phyloP scores from a whole-genome alignment of 1,140 invertebrate genomes.

The Pristionchus pacificus region DNA sequence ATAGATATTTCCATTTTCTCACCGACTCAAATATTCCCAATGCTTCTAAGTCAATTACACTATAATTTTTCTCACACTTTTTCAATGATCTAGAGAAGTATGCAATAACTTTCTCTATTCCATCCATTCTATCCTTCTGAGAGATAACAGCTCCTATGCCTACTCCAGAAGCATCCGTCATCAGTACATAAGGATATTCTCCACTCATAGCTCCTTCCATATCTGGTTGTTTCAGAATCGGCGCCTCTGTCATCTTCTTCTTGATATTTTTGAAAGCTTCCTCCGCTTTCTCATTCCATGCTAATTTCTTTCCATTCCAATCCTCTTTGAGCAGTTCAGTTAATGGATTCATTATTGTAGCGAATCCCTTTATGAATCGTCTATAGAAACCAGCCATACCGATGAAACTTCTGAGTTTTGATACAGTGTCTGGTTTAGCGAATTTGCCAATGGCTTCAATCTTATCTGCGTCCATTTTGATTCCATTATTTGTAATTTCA shows the following conservation, averaged over 20 bases:
- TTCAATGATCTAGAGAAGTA: slow-evolving; percentile 23
- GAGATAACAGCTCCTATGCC: slow-evolving; percentile 31
- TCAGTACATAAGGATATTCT: slow-evolving; percentile 25
- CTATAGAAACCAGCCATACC: slow-evolving; percentile 14
- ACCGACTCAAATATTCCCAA: slow-evolving; percentile 17
- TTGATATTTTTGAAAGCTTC: slow-evolving; percentile 32
- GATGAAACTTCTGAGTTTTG: slow-evolving; percentile 7
- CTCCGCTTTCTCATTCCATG: slow-evolving; percentile 15
- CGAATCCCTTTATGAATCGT: slow-evolving; percentile 19
- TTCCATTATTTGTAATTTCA: slow-evolving; percentile 1
- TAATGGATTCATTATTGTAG: slow-evolving; percentile 23
- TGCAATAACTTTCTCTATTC: slow-evolving; percentile 22
- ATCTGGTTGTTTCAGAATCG: slow-evolving; percentile 33
- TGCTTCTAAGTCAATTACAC: slow-evolving; percentile 21
- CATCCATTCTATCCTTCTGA: slow-evolving; percentile 29
- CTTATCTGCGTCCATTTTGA: slow-evolving; percentile 8
- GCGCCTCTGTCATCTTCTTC: slow-evolving; percentile 16
- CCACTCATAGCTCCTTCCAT: slow-evolving; percentile 4
- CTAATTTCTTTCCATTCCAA: slow-evolving; percentile 16
- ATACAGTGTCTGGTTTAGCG: neutral
- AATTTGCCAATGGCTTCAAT: slow-evolving; percentile 7
- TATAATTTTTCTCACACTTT: slow-evolving; percentile 25
- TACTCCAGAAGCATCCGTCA: slow-evolving; percentile 29
- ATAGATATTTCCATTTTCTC: slow-evolving; percentile 1
- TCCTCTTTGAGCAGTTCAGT: too few relatives aligned